phyloP scores from a whole-genome alignment of 2,113 vertebrate species.

The Prunella himalayana region DNA sequence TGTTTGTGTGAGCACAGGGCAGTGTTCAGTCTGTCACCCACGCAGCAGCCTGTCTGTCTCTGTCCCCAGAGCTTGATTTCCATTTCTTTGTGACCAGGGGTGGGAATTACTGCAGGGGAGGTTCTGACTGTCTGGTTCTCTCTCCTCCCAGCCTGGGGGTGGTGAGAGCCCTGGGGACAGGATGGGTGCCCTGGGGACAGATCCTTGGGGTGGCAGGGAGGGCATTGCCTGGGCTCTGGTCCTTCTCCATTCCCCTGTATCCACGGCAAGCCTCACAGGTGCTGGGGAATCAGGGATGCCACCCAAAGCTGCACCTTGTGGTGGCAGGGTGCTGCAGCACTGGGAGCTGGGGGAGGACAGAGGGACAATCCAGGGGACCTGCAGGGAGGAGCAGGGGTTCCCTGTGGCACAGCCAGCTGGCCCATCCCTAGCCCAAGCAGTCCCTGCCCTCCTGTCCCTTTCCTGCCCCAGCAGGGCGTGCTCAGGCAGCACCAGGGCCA shows the following conservation, averaged over 20 bases:
- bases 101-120: background rate
- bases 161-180: background rate
- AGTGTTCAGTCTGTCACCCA: background rate
- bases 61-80: background rate
- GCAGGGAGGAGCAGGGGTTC: background rate
- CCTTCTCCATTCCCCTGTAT: background rate
- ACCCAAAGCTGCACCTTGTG: no score
- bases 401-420: background rate
- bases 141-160: background rate
- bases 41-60: background rate
- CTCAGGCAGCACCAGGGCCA: rapidly evolving
- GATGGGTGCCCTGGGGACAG: no score
- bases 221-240: background rate
- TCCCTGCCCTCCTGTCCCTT: rapidly evolving
- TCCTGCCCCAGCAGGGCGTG: rapidly evolving
- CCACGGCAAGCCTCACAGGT: background rate
- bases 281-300: background rate
- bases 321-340: no score
- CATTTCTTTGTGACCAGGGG: background rate
- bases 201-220: background rate
- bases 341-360: no score
- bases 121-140: rapidly evolving
- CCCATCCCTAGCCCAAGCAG: background rate
- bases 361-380: no score
- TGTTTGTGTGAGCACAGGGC: background rate